Conservation (phyloP, 2,888 invertebrate genomes). For the Drosophila neonasuta region DNA sequence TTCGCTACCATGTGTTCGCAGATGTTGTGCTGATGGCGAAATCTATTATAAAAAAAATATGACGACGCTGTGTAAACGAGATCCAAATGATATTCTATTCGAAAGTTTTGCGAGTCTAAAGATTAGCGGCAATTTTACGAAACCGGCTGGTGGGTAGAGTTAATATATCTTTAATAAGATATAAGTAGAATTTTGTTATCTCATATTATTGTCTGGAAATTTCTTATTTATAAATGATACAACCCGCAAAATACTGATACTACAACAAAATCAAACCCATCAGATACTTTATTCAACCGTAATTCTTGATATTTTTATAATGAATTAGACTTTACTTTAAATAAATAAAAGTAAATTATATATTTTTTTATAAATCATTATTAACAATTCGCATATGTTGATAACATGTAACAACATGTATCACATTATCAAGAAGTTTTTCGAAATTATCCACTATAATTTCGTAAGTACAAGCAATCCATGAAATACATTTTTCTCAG, state of each 20-base stretch:
- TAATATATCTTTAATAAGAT: not conserved
- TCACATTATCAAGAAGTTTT: too few relatives aligned
- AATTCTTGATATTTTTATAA: too few relatives aligned
- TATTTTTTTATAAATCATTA: too few relatives aligned
- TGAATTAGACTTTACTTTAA: too few relatives aligned
- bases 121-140: constrained; percentile 72
- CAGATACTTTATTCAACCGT: too few relatives aligned
- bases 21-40: constrained; percentile 80
- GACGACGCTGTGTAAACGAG: constrained; percentile 69
- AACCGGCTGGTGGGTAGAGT: constrained; percentile 73
- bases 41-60: constrained; percentile 70
- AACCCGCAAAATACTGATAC: too few relatives aligned
- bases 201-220: not conserved
- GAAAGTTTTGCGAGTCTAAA: constrained; percentile 74
- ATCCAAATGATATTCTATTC: constrained; percentile 66
- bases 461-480: too few relatives aligned
- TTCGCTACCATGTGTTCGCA: constrained; percentile 78
- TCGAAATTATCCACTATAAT: too few relatives aligned
- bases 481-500: not conserved
- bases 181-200: not conserved
- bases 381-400: too few relatives aligned
- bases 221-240: not conserved
- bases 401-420: too few relatives aligned
- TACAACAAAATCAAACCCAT: too few relatives aligned
- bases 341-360: too few relatives aligned